Evolutionary conservation across 2,797 vertebrate genomes (phyloP).

Genomic region (Psittacula derbiana): DNA sequence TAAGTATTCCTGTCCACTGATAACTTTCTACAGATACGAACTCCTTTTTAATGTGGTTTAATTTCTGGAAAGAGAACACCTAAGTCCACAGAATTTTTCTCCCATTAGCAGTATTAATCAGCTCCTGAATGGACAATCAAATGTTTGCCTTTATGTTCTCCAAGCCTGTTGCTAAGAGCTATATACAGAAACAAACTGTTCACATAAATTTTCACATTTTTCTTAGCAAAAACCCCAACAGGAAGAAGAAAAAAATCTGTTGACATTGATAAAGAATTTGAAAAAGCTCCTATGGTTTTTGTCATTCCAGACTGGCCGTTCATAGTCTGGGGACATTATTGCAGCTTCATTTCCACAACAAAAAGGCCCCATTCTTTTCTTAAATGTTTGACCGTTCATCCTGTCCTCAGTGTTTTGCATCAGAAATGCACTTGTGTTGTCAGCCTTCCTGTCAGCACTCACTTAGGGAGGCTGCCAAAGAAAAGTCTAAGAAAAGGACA

Average conservation of each 20-base stretch:
- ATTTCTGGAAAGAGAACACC: background rate
- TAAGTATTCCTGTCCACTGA: background rate
- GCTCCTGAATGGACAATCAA: background rate
- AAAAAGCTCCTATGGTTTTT: conserved; percentile 38
- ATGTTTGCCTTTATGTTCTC: background rate
- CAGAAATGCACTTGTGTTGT: conserved; percentile 56
- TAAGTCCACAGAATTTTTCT: background rate
- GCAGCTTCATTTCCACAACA: conserved; percentile 63
- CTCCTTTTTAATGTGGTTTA: background rate
- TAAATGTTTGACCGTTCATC: conserved; percentile 46
- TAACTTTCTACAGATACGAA: background rate
- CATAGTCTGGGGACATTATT: conserved; percentile 58
- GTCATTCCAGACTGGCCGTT: conserved; percentile 42
- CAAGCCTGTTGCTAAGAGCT: conserved; percentile 23
- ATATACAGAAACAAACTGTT: background rate
- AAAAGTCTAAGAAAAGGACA: conserved; percentile 40
- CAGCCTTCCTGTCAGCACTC: conserved; percentile 22
- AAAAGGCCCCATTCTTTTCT: conserved; percentile 49
- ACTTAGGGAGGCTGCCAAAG: background rate
- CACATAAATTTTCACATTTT: conserved; percentile 46
- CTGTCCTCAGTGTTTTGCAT: conserved; percentile 45
- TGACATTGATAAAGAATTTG: conserved; percentile 63
- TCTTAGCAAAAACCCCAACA: background rate
- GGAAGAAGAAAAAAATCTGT: background rate
- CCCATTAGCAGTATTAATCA: background rate